Evolutionary conservation across 2,113 vertebrate genomes (phyloP).

Genomic region (Daubentonia madagascariensis): DNA sequence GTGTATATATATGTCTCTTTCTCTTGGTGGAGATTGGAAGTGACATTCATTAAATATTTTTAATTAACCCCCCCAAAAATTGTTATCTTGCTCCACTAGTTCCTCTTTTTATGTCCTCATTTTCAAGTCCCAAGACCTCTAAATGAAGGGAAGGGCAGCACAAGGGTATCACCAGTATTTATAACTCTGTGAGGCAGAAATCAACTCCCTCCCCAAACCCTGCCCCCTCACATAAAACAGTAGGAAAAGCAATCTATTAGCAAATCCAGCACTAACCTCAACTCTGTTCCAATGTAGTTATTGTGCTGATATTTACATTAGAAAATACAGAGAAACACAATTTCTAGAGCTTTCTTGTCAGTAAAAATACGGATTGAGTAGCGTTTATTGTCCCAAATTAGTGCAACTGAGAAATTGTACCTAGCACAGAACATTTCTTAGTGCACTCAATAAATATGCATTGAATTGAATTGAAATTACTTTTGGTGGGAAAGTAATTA

Average conservation of each 20-base stretch:
- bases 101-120: not conserved
- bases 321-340: not conserved
- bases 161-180: not conserved
- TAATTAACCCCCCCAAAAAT: not conserved
- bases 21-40: not conserved
- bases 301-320: conserved; percentile 28
- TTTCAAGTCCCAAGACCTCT: not conserved
- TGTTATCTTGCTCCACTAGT: not conserved
- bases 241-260: conserved; percentile 8
- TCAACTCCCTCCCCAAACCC: not conserved
- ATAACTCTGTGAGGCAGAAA: not conserved
- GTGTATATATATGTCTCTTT: not conserved
- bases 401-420: not conserved
- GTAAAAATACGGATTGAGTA: conserved; percentile 26
- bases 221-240: not conserved
- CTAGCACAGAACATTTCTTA: not conserved
- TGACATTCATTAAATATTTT: conserved; percentile 23
- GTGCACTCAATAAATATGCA: not conserved
- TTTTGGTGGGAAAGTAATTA: not conserved
- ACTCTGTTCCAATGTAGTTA: not conserved
- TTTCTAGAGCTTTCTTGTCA: conserved; percentile 10
- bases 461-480: not conserved
- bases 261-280: not conserved
- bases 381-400: conserved; percentile 10
- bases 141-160: not conserved